Base-by-base conservation (phyloP, 2,888 invertebrate genomes). In the Archaeoteleia sp. region DNA sequence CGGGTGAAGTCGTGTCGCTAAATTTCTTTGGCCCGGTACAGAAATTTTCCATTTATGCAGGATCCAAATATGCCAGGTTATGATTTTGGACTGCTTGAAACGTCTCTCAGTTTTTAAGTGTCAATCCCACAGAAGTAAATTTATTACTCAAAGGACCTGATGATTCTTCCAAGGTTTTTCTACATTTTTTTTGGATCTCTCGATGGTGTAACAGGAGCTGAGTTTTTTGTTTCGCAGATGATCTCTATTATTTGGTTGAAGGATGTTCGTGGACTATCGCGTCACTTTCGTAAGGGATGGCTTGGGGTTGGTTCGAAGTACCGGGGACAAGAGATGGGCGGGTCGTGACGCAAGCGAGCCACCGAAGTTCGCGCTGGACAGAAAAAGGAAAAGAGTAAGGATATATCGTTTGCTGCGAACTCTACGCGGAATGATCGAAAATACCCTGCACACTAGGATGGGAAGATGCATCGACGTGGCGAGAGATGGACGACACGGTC, bases 401-500 rank as follows among this genome's bases (percentile, higher is more conserved):
- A 62, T 69, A 46, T 63, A 58, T 62, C 39, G 63, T 61, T 40
- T 45, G 34, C 9, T 27, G 6, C 25, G 30, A 46, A 46, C 37
- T 15, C 27, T 62, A 30, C 10, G 12, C 29, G 12, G 14, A 67
- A 65, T 69, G 63, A 70, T 72, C 63, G 70, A 62, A 72, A 70
- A 63, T 69, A 67, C 57, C 62, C 49, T 27, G 34, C 51, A 46
- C 15, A 30, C 48, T 66, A 5, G 30, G 32, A 40, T 43, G 14
- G 43, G 49, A 70, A 68, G 66, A 62, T 54, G 40, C 66, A 70
- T 67, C 55, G 70, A 60, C 43, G 32, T 35, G 29, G 30, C 29
- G 54, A 30, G 37, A 55, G 57, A 70, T 68, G 60, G 63, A 67
- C 60, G 72, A 62, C 48, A 53, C 20, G 14, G 34, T 46, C 20